phyloP scores from a whole-genome alignment of 1,140 invertebrate species.

The Phymastichus coffea region DNA sequence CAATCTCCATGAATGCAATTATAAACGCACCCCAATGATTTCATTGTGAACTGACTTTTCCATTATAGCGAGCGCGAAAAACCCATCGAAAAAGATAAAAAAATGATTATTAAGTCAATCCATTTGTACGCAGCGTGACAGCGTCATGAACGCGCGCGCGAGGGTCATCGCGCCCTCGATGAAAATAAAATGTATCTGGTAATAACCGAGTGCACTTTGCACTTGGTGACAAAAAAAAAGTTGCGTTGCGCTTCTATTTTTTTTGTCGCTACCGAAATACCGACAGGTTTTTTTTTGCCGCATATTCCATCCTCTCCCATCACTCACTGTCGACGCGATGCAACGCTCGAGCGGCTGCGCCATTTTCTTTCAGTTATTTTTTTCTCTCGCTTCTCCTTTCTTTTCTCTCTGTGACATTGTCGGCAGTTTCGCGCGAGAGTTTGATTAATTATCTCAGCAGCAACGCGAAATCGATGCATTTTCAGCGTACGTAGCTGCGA shows the following conservation, averaged over 20 bases:
- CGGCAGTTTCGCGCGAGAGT: not conserved
- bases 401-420: not conserved
- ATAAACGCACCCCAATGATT: no score
- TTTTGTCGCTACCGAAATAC: not conserved
- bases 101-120: no score
- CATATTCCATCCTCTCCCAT: conserved; percentile 3
- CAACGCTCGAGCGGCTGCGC: conserved; percentile 3
- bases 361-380: not conserved
- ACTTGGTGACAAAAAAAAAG: not conserved
- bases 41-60: no score
- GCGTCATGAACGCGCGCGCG: no score
- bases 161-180: no score
- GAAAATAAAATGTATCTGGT: conserved; percentile 6
- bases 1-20: no score
- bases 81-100: no score
- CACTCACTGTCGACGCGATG: conserved; percentile 17
- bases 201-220: conserved; percentile 4
- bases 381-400: not conserved
- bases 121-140: no score
- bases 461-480: no score
- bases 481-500: no score
- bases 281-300: conserved; percentile 5
- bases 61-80: no score
- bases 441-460: conserved; percentile 22
- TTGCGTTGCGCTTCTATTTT: not conserved